Evolutionary conservation across 2,113 vertebrate species (phyloP), one percentile per base, ranked within the genome.

Genomic region (Leptosomus discolor): DNA sequence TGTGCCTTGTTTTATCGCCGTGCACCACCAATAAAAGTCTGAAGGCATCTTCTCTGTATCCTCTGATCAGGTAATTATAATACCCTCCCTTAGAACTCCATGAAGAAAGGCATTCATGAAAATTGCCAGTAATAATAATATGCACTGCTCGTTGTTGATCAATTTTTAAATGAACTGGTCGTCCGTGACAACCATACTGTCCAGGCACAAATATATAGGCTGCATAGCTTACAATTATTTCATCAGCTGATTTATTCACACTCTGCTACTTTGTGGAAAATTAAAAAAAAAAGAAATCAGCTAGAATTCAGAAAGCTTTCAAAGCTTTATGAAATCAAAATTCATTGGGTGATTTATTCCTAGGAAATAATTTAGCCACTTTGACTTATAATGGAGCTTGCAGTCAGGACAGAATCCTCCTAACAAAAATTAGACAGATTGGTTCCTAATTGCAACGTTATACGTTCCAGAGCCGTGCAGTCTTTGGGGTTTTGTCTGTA

Each of bases 391-490:
- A 86, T 88, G 65, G 67, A 83, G 30, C 27, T 78, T 96, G 63
- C 69, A 77, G 20, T 50, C 34, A 63, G 68, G 51, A 88, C 37
- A 34, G 71, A 54, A 69, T 32, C 21, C 22, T 92, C 65, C 58
- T 95, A 92, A 89, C 71, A 90, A 95, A 97, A 96, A 83, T 92
- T 78, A 94, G 76, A 61, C 8, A 57, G 85, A 88, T 87, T 94
- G 37, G 37, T 83, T 94, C 65, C 53, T 95, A 89, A 94, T 96
- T 87, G 73, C 77, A 73, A 54, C 81, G 61, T 48, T 88, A 18
- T 79, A 54, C 0, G 8, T 97, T 88, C 69, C 74, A 89, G 65
- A 94, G 48, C 36, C 4, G 1, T 23, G n/a, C 39, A 90, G 34
- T 30, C 93, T 95, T 91, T 65, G 74, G 91, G 84, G 82, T 94